Base-by-base conservation (phyloP, 2,888 invertebrate genomes). In the Nasonovia ribisnigri region DNA sequence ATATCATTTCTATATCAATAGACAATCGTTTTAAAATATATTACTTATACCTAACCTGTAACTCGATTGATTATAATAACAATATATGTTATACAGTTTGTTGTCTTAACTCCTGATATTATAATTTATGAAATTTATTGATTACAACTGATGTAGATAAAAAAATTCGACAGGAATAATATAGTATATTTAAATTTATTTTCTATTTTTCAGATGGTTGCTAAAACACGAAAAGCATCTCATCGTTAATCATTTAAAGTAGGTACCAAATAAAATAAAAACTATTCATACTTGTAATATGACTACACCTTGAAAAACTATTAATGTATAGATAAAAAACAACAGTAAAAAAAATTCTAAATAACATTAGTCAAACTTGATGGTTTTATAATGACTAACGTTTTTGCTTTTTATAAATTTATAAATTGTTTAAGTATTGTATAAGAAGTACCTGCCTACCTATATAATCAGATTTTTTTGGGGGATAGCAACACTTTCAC, bases 331-430 rank as follows among this genome's bases (percentile, higher is more conserved):
- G 16, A 48, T 20, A 87, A 51, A 67, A 87, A 60, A 60, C n/a
- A 86, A 11, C 29, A 26, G 29, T 6, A 16, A n/a, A 29, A 42
- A 91, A 86, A n/a, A 46, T 29, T 54, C 36, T 46, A 48, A 10
- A 91, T 8, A 86, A 46, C 86, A 87, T 92, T 92, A 92, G 92
- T 87, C 87, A 26, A 67, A 48, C 42, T 29, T 88, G 60, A 92
- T 87, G 87, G 92, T 87, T 92, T 92, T 67, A 87, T 92, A 92
- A 92, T 67, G 92, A 92, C 87, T 1, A 29, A 36, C 48, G 67
- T 92, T 92, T 92, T 92, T 67, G 92, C 57, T n/a, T 92, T 87
- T 87, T 26, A 36, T 43, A 36, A 36, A 60, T 46, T n/a, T 84
- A 42, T 29, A 43, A 86, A 29, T 86, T 86, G 86, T 36, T 90